A percentile compares a stretch with the other conserved stretches of the same genome.
Conservation (phyloP, 2,888 invertebrate species). For the Heliconius charithonia region DNA sequence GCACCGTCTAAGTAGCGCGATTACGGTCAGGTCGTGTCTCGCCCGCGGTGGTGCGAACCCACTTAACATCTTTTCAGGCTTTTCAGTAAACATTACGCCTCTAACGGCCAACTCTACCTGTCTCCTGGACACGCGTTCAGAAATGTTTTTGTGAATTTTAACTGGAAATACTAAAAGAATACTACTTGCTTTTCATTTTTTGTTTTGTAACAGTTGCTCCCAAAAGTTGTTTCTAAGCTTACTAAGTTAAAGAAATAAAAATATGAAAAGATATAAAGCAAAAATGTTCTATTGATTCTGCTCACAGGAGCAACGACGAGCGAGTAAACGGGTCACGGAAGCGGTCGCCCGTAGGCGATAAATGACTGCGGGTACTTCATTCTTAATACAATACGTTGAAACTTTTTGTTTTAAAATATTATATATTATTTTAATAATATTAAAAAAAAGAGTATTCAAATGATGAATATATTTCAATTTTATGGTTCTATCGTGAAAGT, state of each 20-base stretch:
- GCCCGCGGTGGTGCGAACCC: conserved; percentile 41
- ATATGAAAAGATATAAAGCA: conserved; percentile 14
- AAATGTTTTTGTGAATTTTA: conserved; percentile 28
- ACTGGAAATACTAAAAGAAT: neutral
- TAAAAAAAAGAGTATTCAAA: neutral
- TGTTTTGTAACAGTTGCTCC: neutral
- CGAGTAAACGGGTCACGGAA: conserved; percentile 21
- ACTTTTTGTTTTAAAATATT: conserved; percentile 3
- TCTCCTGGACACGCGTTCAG: conserved; percentile 33
- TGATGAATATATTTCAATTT: too few species aligned
- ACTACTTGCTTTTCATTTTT: neutral
- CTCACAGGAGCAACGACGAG: conserved; percentile 11
- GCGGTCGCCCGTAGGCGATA: conserved; percentile 22
- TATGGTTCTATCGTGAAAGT: too few species aligned
- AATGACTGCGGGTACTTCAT: conserved; percentile 16
- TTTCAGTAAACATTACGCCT: conserved; percentile 46
- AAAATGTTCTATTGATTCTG: conserved; percentile 10
- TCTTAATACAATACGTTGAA: conserved; percentile 12
- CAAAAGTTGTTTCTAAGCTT: neutral
- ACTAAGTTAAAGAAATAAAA: conserved; percentile 7
- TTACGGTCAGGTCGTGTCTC: conserved; percentile 41
- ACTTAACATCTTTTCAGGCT: conserved; percentile 51
- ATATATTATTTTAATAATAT: neutral
- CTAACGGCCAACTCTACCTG: conserved; percentile 41
- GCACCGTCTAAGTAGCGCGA: conserved; percentile 23